phyloP scores from a whole-genome alignment of 1,140 invertebrate species.

The Drosophila kanapiae region DNA sequence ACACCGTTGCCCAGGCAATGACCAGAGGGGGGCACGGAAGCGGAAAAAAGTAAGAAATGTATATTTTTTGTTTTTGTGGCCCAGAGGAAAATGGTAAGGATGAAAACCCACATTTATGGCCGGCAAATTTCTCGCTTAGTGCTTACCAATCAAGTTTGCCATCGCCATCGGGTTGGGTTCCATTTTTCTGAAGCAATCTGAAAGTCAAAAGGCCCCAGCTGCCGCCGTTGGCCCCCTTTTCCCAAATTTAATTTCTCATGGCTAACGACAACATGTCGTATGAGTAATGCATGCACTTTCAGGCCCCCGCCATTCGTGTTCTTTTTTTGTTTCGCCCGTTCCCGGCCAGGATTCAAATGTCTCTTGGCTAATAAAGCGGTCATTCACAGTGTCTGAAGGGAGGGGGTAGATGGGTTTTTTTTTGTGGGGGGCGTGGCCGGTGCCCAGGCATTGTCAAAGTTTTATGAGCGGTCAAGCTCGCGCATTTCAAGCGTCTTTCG shows the following conservation, averaged over 20 bases:
- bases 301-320: conserved; percentile 18
- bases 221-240: conserved; percentile 12
- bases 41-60: conserved; percentile 37
- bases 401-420: no score
- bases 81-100: conserved; percentile 4
- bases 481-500: conserved; percentile 63
- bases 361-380: conserved; percentile 37
- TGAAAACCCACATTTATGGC: conserved; percentile 64
- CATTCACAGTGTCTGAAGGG: conserved; percentile 5
- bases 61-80: conserved; percentile 40
- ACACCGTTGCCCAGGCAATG: conserved; percentile 12
- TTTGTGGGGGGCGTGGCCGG: neutral
- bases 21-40: conserved; percentile 9
- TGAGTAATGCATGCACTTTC: conserved; percentile 49
- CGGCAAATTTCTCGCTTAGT: conserved; percentile 72
- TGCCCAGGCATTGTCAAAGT: conserved; percentile 51
- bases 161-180: neutral
- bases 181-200: conserved; percentile 13
- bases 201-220: neutral
- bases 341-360: conserved; percentile 25
- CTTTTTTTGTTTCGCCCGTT: neutral
- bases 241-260: conserved; percentile 48
- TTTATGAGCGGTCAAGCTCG: conserved; percentile 51
- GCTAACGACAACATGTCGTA: conserved; percentile 47
- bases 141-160: conserved; percentile 63